Evolutionary conservation across 2,888 invertebrate genomes (phyloP).

Genomic region (Lasioglossum vierecki): DNA sequence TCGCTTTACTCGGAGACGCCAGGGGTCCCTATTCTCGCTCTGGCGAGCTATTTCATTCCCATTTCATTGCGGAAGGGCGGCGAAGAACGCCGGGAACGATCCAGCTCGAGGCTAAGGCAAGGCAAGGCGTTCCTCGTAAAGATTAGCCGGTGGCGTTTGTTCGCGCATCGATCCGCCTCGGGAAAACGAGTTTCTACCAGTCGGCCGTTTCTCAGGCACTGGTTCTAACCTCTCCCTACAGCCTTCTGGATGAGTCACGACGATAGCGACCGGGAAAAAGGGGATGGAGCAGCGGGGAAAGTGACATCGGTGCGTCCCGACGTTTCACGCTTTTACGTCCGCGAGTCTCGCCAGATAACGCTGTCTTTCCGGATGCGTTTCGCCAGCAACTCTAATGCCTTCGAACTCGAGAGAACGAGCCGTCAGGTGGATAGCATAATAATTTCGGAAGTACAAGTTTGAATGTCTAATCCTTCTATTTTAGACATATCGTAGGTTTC

Average conservation of each 20-base stretch:
- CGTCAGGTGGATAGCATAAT: constrained; percentile 33
- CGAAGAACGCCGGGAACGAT: constrained; percentile 15
- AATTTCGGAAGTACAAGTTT: constrained; percentile 23
- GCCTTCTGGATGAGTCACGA: constrained; percentile 71
- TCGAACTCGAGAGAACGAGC: not conserved
- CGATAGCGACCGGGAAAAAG: constrained; percentile 66
- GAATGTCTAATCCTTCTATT: no score
- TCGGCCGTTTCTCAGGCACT: constrained; percentile 44
- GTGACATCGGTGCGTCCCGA: constrained; percentile 13
- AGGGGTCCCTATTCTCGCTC: not conserved
- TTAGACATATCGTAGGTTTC: no score
- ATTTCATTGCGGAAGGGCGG: constrained; percentile 22
- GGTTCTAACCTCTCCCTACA: constrained; percentile 36
- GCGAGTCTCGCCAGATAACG: constrained; percentile 36
- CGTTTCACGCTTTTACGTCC: constrained; percentile 23
- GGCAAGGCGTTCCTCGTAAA: constrained; percentile 26
- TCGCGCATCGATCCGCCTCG: constrained; percentile 57
- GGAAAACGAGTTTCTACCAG: constrained; percentile 61
- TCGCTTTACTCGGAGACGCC: constrained; percentile 8
- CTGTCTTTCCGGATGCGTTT: constrained; percentile 11
- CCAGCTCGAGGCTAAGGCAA: constrained; percentile 11
- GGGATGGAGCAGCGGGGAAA: constrained; percentile 57
- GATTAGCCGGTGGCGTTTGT: constrained; percentile 51
- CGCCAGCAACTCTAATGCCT: constrained; percentile 33
- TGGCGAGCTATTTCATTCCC: constrained; percentile 16